These are phyloP conservation scores for Furcifer pardalis DNA, from an alignment of 2,797 vertebrate species.

Conservation along the genomic window DNA sequence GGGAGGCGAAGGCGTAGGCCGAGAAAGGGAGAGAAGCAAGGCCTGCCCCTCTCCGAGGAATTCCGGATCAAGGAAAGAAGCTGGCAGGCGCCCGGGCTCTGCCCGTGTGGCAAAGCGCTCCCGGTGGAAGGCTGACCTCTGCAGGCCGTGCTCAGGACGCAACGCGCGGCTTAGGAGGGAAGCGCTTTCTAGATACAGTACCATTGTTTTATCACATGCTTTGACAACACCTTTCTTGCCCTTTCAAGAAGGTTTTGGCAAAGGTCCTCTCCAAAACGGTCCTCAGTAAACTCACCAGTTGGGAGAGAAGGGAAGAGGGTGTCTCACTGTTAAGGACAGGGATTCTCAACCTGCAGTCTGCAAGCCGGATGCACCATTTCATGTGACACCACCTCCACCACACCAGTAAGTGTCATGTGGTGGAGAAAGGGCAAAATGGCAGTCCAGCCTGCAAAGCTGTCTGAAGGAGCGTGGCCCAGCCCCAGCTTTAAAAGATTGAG, in stretches of 20 bases:
- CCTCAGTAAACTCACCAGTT: background rate
- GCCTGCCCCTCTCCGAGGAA: constrained; percentile 32
- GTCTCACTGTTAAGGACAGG: background rate
- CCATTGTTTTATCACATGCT: background rate
- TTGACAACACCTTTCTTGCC: too few species aligned
- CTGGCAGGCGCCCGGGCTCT: background rate
- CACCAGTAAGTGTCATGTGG: too few species aligned
- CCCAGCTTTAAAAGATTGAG: too few species aligned
- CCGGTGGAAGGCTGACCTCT: constrained; percentile 6
- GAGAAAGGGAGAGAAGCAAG: background rate
- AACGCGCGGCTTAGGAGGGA: too few species aligned
- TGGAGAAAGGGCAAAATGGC: too few species aligned
- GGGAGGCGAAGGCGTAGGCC: background rate
- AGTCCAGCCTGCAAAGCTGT: too few species aligned
- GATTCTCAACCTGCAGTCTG: too few species aligned
- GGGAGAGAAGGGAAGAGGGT: background rate
- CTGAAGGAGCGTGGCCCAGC: too few species aligned
- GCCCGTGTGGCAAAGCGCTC: background rate
- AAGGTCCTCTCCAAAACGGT: background rate
- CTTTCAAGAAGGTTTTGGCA: background rate
- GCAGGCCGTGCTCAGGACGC: too few species aligned
- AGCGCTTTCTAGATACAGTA: background rate
- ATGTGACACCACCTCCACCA: too few species aligned
- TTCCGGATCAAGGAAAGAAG: background rate
- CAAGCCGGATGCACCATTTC: too few species aligned